Conservation (phyloP, 2,888 invertebrate genomes). For the Stenodema calcarata region DNA sequence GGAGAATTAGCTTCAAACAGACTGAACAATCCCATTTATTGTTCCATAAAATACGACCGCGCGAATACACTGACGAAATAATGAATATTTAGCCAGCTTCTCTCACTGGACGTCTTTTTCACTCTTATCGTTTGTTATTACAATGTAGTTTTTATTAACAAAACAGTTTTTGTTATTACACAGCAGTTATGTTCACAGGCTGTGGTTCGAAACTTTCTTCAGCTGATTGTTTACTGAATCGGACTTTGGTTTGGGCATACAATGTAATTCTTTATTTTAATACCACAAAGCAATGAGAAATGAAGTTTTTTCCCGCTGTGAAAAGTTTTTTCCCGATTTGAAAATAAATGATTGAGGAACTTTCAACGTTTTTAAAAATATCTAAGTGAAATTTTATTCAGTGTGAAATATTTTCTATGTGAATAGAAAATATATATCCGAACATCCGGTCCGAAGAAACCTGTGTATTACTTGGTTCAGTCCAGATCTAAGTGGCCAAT, state of each 20-base stretch:
- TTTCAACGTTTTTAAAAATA: too few species aligned
- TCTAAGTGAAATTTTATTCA: too few species aligned
- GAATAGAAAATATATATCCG: too few species aligned
- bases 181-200: not conserved
- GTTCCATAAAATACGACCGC: slow-evolving; percentile 1
- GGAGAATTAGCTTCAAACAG: slow-evolving; percentile 3
- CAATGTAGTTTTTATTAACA: not conserved
- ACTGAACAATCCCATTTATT: slow-evolving; percentile 7
- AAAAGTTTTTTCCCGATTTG: too few species aligned
- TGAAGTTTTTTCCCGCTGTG: too few species aligned
- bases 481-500: too few species aligned
- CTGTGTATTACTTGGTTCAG: too few species aligned
- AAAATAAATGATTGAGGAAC: too few species aligned
- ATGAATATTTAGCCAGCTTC: not conserved
- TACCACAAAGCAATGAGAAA: not conserved
- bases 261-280: not conserved
- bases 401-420: too few species aligned
- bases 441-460: too few species aligned
- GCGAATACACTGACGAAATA: not conserved
- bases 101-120: not conserved
- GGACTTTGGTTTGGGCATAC: not conserved
- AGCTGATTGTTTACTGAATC: not conserved
- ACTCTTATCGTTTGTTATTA: not conserved
- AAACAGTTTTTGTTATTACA: too few species aligned
- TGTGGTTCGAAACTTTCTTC: not conserved